Evolutionary conservation across 1,140 invertebrate species (phyloP), one percentile per base, ranked within the genome.

Genomic region (Drosophila pseudoananassae): DNA sequence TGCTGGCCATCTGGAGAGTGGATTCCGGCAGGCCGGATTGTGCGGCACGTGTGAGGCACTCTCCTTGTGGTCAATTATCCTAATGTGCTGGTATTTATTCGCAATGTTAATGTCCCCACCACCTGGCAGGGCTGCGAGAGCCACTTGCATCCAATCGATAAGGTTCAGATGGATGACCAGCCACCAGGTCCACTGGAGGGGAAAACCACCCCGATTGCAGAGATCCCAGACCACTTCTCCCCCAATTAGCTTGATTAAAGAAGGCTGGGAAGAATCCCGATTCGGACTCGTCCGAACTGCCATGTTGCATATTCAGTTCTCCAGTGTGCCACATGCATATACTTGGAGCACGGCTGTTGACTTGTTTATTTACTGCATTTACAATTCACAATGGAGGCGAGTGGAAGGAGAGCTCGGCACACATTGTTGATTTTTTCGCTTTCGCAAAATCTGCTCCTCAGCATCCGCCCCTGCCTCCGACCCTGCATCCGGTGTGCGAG

Each of bases 331-430:
- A 68, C 27, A 53, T 52, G 20, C 38, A 50, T 57, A 57, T 27
- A 54, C 17, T 46, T 55, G 6, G 9, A 4, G 64, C 52, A 40
- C 31, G 23, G 36, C 25, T 51, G 54, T 51, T 25, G 54, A 53
- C 40, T 59, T 63, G 59, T 69, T 59, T 72, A 69, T 72, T 59
- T 47, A 31, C 43, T 55, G 46, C 27, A 27, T 55, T 64, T 56
- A 9, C 33, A 46, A 52, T 52, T 31, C 36, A 29, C 29, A 53
- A 47, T 23, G 8, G 15, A 17, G 12, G 7, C 7, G 4, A 50
- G 9, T 4, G 25, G 23, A 38, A 52, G 33, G 51, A 66, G 63
- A 58, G 31, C 53, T 53, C 49, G 54, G 63, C 54, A 72, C 40
- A 69, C 69, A 72, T 69, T 69, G 49, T 31, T 51, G 29, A 56